Base-by-base conservation (phyloP, 2,888 invertebrate genomes). In the Dusona sp. region DNA sequence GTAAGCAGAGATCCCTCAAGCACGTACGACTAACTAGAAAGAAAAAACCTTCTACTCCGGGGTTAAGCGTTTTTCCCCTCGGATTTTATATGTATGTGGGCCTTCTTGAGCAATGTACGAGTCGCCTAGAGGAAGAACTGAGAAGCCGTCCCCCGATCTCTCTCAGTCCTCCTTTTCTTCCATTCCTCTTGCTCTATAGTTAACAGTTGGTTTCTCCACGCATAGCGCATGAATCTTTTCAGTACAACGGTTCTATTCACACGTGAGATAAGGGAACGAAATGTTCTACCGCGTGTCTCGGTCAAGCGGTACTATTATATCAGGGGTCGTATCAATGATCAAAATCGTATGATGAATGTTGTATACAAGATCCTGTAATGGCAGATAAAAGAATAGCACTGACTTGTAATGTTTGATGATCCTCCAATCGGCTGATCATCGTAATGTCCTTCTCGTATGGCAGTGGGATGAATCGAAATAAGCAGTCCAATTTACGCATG, bases 11-110 rank as follows among this genome's bases (percentile, higher is more conserved):
- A 65, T 90, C 86, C 89, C 91, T 92, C 90, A 89, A 91, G 89
- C 90, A 91, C 90, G 90, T 91, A 91, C 90, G 89, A 87, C 90
- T 80, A 86, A 77, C 79, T 83, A 86, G 86, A 77, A 86, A 80
- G 77, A 80, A 61, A 80, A 73, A 65, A 72, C 64, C 57, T 80
- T 81, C 74, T 57, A 75, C 84, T 82, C 77, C 84, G 54, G 79
- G 86, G 79, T 82, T 84, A 85, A 82, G 81, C 84, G 81, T 82
- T 78, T 70, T 84, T 72, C 57, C 73, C 79, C 78, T 64, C 51
- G 42, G 65, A 54, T 51, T 85, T 68, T 81, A 29, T 48, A 73
- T 61, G 29, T 45, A 68, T 29, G 57, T 33, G 65, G 61, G 70
- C 33, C 72, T 57, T 51, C 77, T 83, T 68, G 70, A 65, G 57